Base-by-base conservation (phyloP, 2,797 vertebrate species). In the Euphonia xanthogaster region DNA sequence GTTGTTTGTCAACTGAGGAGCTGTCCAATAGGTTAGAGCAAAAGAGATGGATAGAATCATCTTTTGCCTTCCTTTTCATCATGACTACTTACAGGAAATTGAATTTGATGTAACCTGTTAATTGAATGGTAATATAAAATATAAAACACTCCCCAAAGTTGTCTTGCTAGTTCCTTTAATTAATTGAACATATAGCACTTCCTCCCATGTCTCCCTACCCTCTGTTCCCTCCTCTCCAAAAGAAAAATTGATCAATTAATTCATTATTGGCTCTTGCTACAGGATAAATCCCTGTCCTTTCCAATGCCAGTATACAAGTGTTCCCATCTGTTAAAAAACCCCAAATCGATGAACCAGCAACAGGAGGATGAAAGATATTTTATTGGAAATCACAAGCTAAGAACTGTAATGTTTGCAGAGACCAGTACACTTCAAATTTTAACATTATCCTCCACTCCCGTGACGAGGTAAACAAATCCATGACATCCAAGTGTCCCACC, bases 101-200 rank as follows among this genome's bases (percentile, higher is more conserved):
- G 35, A 88, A 66, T 88, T 44, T 89, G 60, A 65, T 88, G 62
- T 62, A 70, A 82, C 44, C 40, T 0, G 0, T 40, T 80, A 88
- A 77, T 84, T 73, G 60, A 44, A 74, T 18, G 11, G 33, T 23
- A 23, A 54, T 54, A 54, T 14, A n/a, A 22, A 54, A 55, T 13
- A 27, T 66, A 89, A 92, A 93, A 57, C 24, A 61, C 35, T 75
- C 63, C 72, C 75, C 28, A 75, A 92, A 77, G 66, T 3, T 94
- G 40, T 42, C 40, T 31, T 71, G 24, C 65, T 74, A 77, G 54
- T 62, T 96, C 20, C 35, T 80, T 93, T 86, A 75, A 70, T 74
- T 88, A 86, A 88, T 28, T 70, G 55, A 95, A 89, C 35, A 74
- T 77, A 71, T 87, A 75, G 39, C 12, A 33, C 45, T 92, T 93